Conservation (phyloP, 2,797 vertebrate genomes). For the Liasis olivaceus region DNA sequence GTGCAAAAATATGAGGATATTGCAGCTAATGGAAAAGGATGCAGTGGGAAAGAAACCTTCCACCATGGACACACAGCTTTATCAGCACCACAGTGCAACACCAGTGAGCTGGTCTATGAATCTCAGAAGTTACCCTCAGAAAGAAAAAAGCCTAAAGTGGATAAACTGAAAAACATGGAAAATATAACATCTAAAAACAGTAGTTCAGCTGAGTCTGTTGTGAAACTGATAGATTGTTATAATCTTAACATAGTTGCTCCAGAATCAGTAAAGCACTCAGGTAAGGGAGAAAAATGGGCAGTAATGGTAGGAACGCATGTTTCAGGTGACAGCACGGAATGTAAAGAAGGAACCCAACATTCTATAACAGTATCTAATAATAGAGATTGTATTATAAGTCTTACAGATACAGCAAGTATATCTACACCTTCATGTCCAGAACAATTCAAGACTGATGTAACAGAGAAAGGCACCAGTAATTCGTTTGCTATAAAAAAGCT, state of each 20-base stretch:
- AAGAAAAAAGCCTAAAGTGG: constrained; percentile 88
- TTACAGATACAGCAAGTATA: constrained; percentile 50
- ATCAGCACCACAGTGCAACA: background rate
- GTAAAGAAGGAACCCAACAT: constrained; percentile 9
- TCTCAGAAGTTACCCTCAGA: constrained; percentile 79
- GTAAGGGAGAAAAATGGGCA: constrained; percentile 24
- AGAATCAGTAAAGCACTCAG: background rate
- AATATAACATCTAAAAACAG: background rate
- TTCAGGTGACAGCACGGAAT: background rate
- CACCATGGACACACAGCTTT: background rate
- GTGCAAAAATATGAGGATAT: constrained; percentile 52
- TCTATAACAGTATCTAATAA: background rate
- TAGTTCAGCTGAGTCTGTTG: background rate
- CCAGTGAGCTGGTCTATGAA: constrained; percentile 37
- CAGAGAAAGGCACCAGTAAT: constrained; percentile 9
- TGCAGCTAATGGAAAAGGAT: constrained; percentile 32
- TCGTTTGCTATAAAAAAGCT: constrained; percentile 28
- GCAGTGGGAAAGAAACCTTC: constrained; percentile 25
- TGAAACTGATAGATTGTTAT: background rate
- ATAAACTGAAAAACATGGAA: constrained; percentile 53
- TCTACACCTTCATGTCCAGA: constrained; percentile 19
- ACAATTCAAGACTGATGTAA: constrained; percentile 12
- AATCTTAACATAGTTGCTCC: background rate
- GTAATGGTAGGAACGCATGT: constrained; percentile 36
- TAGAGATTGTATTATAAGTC: background rate